phyloP scores from a whole-genome alignment of 2,888 invertebrate genomes.

The Hartigia nigra region DNA sequence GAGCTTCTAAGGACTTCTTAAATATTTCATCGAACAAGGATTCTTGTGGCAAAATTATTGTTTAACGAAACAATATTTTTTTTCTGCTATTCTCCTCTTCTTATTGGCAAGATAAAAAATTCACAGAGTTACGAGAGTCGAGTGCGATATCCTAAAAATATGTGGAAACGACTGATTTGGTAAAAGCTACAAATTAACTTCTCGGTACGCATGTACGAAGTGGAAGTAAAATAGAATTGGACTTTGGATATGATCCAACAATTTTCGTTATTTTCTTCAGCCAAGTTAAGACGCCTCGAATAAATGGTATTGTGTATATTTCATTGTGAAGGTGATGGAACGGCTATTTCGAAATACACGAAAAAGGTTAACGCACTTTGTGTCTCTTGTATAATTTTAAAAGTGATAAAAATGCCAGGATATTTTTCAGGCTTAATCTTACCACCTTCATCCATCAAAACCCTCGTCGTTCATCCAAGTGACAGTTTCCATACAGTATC shows the following conservation, averaged over 20 bases:
- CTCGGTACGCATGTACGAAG: not conserved
- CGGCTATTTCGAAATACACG: not conserved
- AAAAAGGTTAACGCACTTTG: not conserved
- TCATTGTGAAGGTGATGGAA: not conserved
- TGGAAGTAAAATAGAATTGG: not conserved
- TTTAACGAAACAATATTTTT: not conserved
- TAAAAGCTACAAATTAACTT: not conserved
- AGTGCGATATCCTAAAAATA: not conserved
- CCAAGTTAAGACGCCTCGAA: not conserved
- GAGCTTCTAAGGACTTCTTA: not conserved
- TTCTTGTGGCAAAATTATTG: not conserved
- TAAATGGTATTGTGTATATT: not conserved
- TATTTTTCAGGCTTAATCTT: not conserved
- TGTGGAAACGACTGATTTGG: not conserved
- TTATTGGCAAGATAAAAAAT: not conserved
- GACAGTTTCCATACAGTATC: not conserved
- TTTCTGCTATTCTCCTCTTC: not conserved
- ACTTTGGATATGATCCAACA: not conserved
- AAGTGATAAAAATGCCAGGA: not conserved
- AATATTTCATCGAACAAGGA: not conserved
- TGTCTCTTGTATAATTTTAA: not conserved
- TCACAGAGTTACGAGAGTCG: not conserved
- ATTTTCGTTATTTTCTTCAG: not conserved
- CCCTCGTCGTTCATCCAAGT: not conserved
- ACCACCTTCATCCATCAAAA: not conserved